phyloP scores from a whole-genome alignment of 2,113 vertebrate species.

The Oxyruncus cristatus region DNA sequence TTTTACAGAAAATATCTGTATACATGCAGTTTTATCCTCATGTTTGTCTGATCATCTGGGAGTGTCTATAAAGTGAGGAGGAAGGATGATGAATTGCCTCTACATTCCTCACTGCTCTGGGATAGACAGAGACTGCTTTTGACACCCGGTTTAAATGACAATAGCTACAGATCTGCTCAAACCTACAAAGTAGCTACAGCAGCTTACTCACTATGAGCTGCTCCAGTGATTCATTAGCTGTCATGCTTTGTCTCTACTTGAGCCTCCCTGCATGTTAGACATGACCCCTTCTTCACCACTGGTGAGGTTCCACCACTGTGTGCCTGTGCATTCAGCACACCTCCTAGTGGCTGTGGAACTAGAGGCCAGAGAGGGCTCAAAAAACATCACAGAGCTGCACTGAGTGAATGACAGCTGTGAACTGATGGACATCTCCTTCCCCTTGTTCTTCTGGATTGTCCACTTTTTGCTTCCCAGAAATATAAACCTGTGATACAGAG shows the following conservation, averaged over 20 bases:
- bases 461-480: not conserved
- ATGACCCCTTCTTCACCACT: not conserved
- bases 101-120: not conserved
- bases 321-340: not conserved
- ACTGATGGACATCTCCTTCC: not conserved
- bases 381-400: not conserved
- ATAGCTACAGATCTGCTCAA: not conserved
- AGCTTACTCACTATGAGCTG: not conserved
- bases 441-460: not conserved
- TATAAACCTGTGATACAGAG: not conserved
- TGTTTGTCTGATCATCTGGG: not conserved
- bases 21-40: not conserved
- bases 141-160: not conserved
- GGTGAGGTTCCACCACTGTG: not conserved
- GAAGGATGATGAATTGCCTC: not conserved
- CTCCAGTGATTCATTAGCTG: not conserved
- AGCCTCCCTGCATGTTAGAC: not conserved
- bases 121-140: not conserved
- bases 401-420: not conserved
- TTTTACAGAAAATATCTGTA: not conserved
- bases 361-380: not conserved
- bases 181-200: not conserved
- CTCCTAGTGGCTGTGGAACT: not conserved
- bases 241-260: not conserved
- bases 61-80: not conserved